These are phyloP conservation scores for Ochotona curzoniae DNA, from an alignment of 2,113 vertebrate genomes.

Conservation along the genomic window DNA sequence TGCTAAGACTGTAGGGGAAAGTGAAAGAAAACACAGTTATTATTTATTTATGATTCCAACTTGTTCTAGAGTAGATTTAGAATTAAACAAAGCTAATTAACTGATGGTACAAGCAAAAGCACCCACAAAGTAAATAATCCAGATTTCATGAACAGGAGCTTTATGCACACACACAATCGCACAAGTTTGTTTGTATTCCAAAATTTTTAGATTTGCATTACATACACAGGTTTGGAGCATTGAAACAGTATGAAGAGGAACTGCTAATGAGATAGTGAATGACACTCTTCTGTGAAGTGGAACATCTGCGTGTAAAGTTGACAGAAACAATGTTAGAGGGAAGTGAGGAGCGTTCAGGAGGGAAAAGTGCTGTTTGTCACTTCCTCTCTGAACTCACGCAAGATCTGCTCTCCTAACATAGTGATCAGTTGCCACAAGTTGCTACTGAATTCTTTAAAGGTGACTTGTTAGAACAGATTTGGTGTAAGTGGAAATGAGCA, in stretches of 20 bases:
- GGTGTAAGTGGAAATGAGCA: neutral
- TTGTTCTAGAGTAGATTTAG: constrained; percentile 44
- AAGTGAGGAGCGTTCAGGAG: neutral
- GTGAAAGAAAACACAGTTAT: constrained; percentile 49
- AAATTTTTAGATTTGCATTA: constrained; percentile 25
- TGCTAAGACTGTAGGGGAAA: constrained; percentile 6
- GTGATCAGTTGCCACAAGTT: neutral
- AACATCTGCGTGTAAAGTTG: neutral
- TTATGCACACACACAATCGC: neutral
- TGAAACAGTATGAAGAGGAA: neutral
- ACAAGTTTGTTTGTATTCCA: neutral
- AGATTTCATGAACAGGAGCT: constrained; percentile 42
- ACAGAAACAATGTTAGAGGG: neutral
- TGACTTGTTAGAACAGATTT: neutral
- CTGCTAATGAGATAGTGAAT: constrained; percentile 26
- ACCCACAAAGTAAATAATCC: constrained; percentile 46
- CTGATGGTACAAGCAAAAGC: constrained; percentile 60
- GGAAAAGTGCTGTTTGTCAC: neutral
- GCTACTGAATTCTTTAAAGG: neutral
- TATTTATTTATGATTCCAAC: constrained; percentile 61
- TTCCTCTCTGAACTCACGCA: neutral
- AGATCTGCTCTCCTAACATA: neutral
- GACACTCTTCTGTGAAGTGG: constrained; percentile 44
- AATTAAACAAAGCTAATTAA: constrained; percentile 54
- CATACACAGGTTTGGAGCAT: neutral